phyloP scores from a whole-genome alignment of 2,797 vertebrate genomes.

The Salmo trutta region DNA sequence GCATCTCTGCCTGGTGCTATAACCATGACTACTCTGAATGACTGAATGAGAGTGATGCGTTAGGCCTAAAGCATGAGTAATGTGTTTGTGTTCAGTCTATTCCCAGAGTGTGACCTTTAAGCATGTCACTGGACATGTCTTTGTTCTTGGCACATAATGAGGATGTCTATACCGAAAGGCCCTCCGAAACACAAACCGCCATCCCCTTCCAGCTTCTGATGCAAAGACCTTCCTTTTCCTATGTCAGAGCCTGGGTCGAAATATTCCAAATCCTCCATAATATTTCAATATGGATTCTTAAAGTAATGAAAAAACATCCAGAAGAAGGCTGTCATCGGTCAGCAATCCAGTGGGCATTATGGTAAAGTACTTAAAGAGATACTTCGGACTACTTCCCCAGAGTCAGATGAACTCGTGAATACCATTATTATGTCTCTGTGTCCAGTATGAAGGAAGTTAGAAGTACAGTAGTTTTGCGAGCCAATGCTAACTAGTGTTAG shows the following conservation, averaged over 20 bases:
- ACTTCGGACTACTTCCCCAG: too few relatives aligned
- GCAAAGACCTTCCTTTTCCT: neutral
- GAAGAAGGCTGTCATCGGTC: neutral
- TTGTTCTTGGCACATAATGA: constrained; percentile 34
- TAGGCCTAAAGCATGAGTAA: constrained; percentile 38
- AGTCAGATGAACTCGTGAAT: too few relatives aligned
- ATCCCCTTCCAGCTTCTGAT: constrained; percentile 23
- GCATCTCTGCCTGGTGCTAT: constrained; percentile 23
- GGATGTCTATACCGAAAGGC: constrained; percentile 35
- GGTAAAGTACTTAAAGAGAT: neutral
- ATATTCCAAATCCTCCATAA: neutral
- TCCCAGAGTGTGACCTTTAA: constrained; percentile 36
- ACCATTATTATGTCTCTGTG: too few relatives aligned
- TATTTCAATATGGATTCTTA: neutral
- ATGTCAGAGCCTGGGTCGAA: neutral
- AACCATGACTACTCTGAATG: constrained; percentile 35
- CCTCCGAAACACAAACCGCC: constrained; percentile 7
- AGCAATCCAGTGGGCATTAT: neutral
- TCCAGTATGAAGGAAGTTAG: too few relatives aligned
- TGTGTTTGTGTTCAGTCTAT: constrained; percentile 46
- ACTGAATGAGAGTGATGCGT: constrained; percentile 36
- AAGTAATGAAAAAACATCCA: neutral
- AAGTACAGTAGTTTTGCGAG: too few relatives aligned
- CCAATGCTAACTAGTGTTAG: too few relatives aligned
- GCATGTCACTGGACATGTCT: constrained; percentile 40